Evolutionary conservation across 2,797 vertebrate species (phyloP).

Genomic region (Pangasius larnaudii): DNA sequence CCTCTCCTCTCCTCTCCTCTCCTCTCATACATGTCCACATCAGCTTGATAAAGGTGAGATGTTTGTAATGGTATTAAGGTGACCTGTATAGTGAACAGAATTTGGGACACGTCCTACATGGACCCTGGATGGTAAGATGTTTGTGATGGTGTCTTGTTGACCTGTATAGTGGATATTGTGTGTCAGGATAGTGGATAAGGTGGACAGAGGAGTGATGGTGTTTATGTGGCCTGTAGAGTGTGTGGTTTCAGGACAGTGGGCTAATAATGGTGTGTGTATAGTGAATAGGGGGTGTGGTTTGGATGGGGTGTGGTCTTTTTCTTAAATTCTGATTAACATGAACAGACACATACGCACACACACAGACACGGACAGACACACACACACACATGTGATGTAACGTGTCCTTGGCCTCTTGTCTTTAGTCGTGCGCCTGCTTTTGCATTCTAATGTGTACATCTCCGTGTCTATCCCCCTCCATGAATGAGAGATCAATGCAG

Average conservation of each 20-base stretch:
- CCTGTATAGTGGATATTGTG: background rate
- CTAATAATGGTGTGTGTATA: background rate
- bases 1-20: background rate
- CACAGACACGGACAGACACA: constrained; percentile 36
- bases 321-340: background rate
- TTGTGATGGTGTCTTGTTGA: background rate
- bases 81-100: background rate
- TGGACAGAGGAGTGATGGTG: background rate
- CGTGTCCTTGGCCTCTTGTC: constrained; percentile 37
- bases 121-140: too few species aligned
- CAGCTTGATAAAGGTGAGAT: background rate
- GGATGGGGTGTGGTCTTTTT: background rate
- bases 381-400: constrained; percentile 25
- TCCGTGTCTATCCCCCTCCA: constrained; percentile 50
- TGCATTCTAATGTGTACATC: constrained; percentile 50
- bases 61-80: background rate
- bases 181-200: background rate
- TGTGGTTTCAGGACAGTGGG: background rate
- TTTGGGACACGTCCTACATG: too few species aligned
- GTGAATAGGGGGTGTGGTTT: background rate
- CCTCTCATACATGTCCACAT: background rate
- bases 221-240: background rate
- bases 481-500: constrained; percentile 73
- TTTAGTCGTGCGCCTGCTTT: constrained; percentile 44
- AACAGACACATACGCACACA: constrained; percentile 25